Percentiles rank a stretch among this genome's conserved stretches.
Conservation (phyloP, 1,140 invertebrate species). For the Potamilus streckersoni region DNA sequence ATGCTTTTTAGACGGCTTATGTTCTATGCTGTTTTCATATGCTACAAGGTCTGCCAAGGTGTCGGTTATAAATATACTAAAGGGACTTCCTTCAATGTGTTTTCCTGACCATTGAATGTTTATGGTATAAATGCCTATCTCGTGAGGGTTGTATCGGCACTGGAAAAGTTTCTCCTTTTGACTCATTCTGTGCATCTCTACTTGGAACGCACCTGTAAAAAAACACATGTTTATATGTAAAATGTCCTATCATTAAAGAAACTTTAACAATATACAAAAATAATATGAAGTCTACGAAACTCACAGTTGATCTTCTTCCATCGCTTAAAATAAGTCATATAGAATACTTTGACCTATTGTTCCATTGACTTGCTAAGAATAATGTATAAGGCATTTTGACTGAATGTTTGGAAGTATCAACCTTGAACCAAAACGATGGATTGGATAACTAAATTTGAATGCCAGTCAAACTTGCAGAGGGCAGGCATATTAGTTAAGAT, state of each 20-base stretch:
- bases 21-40: conserved; percentile 16
- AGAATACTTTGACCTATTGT: neutral
- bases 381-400: no score
- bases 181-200: conserved; percentile 79
- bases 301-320: neutral
- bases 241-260: no score
- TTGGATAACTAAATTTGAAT: no score
- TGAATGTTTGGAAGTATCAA: no score
- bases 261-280: no score
- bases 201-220: conserved; percentile 49
- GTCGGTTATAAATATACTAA: conserved; percentile 40
- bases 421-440: no score
- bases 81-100: conserved; percentile 72
- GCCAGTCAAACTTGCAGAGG: no score
- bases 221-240: neutral
- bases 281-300: neutral
- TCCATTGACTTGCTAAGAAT: no score
- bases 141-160: conserved; percentile 96
- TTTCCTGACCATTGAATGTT: conserved; percentile 98
- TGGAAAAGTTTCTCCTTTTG: conserved; percentile 97
- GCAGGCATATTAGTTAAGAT: no score
- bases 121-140: conserved; percentile 98
- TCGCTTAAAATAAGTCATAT: neutral
- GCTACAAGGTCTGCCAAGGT: conserved; percentile 69
- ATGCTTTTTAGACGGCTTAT: neutral